Conservation (phyloP, 2,888 invertebrate species). For the Coronaproctus castanopsis region DNA sequence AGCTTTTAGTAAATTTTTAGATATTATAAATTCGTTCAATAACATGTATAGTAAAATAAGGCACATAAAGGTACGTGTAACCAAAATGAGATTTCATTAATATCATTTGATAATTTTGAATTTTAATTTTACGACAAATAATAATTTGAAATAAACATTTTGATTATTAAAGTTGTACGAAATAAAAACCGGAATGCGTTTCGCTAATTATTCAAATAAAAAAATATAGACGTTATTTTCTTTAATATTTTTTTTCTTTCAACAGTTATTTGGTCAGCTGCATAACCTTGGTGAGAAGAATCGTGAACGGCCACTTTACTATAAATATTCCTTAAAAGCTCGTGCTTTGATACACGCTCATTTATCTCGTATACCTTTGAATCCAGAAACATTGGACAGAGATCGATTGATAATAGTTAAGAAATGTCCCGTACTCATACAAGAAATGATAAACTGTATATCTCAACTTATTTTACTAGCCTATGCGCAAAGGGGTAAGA, state of each 20-base stretch:
- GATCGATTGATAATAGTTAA: slow-evolving; percentile 66
- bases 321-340: slow-evolving; percentile 78
- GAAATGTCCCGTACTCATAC: slow-evolving; percentile 83
- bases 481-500: slow-evolving; percentile 16
- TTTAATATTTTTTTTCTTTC: no score
- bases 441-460: slow-evolving; percentile 92
- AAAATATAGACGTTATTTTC: no score
- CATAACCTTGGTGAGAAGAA: slow-evolving; percentile 89
- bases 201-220: no score
- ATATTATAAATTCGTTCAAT: no score
- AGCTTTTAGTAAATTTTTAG: no score
- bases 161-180: no score
- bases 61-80: no score
- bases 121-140: background rate
- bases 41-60: no score
- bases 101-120: no score
- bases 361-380: slow-evolving; percentile 59
- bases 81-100: no score
- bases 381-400: slow-evolving; percentile 55
- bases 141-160: no score
- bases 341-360: slow-evolving; percentile 91
- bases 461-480: slow-evolving; percentile 62
- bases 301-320: slow-evolving; percentile 81
- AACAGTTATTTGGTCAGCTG: slow-evolving; percentile 69
- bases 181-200: no score